Evolutionary conservation across 2,888 invertebrate genomes (phyloP), one percentile per base, ranked within the genome.

Genomic region (Lasioglossum lativentre): DNA sequence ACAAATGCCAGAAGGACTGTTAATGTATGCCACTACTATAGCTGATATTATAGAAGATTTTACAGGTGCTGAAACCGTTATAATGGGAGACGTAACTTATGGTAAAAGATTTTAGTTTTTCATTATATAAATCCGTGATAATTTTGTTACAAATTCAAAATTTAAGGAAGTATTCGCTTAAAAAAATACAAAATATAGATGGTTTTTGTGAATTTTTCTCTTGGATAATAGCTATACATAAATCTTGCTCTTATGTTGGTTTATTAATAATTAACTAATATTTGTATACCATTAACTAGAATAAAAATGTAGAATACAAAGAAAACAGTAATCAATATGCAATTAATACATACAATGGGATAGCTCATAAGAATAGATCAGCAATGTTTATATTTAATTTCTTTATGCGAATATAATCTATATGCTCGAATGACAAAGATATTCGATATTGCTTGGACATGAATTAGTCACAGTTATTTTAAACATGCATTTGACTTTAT

Each of bases 51-150:
- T 99, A 90, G 97, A 98, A 95, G 96, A 96, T 79, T 98, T 99
- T 93, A 98, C 98, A 2, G 97, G 96, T 56, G 98, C 98, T 3
- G 99, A 99, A 91, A 97, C 98, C 0, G 97, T 99, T 74, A 99
- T 99, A 86, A 98, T 99, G 98, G 99, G 99, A 12, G 99, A 99
- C 95, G 99, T 99, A 27, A 99, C 99, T 0, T 99, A 99, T 94
- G 99, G 95, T 95, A 92, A 89, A 34, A 27, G 56, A 34, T 27
- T 38, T 23, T 4, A 3, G 1, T 40, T n/a, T n/a, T 40, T 40
- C 23, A 40, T n/a, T 12, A 70, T 70, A n/a, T n/a, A 14, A 70
- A 38, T 12, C 19, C 1, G 0, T 30, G 8, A 19, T 3, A 8
- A 66, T 19, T 19, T 8, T 30, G 19, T 19, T 59, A 63, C 30